Evolutionary conservation across 2,888 invertebrate species (phyloP).

Genomic region (Listrodromus nycthemerus): DNA sequence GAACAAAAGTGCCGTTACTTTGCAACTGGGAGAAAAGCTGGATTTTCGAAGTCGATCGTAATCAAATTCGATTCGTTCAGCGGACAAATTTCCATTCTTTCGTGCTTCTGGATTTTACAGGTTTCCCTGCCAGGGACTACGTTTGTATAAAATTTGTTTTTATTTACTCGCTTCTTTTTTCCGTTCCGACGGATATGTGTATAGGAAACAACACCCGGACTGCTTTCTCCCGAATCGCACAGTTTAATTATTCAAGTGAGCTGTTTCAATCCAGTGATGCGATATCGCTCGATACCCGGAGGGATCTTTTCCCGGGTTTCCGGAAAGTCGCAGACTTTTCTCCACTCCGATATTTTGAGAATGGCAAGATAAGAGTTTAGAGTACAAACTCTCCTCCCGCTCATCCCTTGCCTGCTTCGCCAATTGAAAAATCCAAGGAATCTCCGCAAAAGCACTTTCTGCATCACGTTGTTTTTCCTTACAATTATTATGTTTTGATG

Average conservation of each 20-base stretch:
- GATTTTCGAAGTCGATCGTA: constrained; percentile 57
- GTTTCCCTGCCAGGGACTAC: neutral
- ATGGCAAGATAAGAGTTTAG: neutral
- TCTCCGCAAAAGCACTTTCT: neutral
- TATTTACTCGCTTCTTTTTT: neutral
- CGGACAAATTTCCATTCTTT: constrained; percentile 44
- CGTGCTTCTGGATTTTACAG: neutral
- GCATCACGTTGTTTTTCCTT: neutral
- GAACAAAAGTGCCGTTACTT: constrained; percentile 10
- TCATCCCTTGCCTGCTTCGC: no score
- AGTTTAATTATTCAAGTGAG: neutral
- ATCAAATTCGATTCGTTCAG: constrained; percentile 54
- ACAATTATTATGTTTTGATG: no score
- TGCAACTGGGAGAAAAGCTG: constrained; percentile 33
- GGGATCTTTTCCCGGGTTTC: neutral
- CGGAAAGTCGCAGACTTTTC: neutral
- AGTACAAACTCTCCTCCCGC: no score
- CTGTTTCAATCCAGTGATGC: neutral
- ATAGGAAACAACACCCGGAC: neutral
- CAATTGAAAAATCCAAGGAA: neutral
- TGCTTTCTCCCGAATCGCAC: neutral
- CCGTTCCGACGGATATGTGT: neutral
- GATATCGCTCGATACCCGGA: neutral
- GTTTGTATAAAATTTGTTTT: neutral
- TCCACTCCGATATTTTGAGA: neutral